Conservation (phyloP, 2,888 invertebrate genomes). For the Cataglyphis albicans region DNA sequence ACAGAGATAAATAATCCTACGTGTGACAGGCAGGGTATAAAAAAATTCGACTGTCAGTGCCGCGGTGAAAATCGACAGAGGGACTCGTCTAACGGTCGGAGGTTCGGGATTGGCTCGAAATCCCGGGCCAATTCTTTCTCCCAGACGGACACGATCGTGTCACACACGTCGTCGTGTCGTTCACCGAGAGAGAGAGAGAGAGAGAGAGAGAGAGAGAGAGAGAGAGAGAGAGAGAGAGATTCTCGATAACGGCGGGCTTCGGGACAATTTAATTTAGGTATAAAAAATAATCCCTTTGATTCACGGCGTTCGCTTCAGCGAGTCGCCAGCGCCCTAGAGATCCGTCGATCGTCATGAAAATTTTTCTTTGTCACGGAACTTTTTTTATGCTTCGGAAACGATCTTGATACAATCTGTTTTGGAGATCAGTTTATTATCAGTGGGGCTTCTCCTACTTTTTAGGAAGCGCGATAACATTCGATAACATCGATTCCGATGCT, state of each 20-base stretch:
- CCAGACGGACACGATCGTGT: slow-evolving; percentile 68
- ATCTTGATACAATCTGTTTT: slow-evolving; percentile 48
- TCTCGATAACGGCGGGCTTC: slow-evolving; percentile 66
- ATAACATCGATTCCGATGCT: neutral
- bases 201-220: slow-evolving; percentile 16
- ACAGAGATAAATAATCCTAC: slow-evolving; percentile 44
- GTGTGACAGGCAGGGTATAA: slow-evolving; percentile 21
- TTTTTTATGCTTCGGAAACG: slow-evolving; percentile 54
- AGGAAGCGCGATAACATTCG: neutral
- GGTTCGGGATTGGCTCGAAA: slow-evolving; percentile 66
- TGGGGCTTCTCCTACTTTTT: slow-evolving; percentile 27
- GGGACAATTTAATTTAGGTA: slow-evolving; percentile 75
- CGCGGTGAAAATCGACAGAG: slow-evolving; percentile 21
- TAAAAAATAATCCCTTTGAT: slow-evolving; percentile 76
- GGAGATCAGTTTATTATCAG: slow-evolving; percentile 28
- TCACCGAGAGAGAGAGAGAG: slow-evolving; percentile 58
- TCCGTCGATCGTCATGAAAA: slow-evolving; percentile 70
- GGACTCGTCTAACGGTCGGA: slow-evolving; percentile 27
- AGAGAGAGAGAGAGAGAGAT: slow-evolving; percentile 26
- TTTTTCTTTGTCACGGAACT: slow-evolving; percentile 28
- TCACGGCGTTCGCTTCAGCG: slow-evolving; percentile 40
- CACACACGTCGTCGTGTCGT: slow-evolving; percentile 64
- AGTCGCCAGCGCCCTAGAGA: slow-evolving; percentile 62
- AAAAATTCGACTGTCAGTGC: slow-evolving; percentile 40
- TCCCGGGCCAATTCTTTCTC: slow-evolving; percentile 67